Evolutionary conservation across 2,113 vertebrate genomes (phyloP).

Genomic region (Istiophorus platypterus): DNA sequence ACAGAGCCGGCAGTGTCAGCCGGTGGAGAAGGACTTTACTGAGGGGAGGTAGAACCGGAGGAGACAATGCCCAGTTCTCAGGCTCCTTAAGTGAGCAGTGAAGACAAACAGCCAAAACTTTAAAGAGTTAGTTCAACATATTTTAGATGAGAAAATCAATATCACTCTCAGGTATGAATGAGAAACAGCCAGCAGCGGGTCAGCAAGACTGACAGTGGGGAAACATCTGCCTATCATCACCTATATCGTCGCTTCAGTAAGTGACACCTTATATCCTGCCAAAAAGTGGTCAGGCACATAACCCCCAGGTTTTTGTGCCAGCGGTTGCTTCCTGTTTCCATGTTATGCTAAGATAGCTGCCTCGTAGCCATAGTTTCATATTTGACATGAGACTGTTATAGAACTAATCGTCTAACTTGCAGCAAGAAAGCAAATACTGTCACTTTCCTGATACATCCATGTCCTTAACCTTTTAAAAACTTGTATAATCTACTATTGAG

Average conservation of each 20-base stretch:
- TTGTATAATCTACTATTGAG: background rate
- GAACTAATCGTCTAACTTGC: background rate
- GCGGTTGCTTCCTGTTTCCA: background rate
- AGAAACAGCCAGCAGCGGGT: background rate
- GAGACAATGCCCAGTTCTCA: slow-evolving; percentile 17
- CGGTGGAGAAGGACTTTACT: slow-evolving; percentile 83
- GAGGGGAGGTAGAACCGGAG: slow-evolving; percentile 51
- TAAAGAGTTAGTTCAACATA: background rate
- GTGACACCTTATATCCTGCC: background rate
- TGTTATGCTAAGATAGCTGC: background rate
- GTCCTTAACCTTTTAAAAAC: background rate
- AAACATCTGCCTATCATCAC: background rate
- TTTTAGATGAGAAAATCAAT: background rate
- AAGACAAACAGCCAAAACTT: background rate
- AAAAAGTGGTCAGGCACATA: background rate
- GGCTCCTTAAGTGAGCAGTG: slow-evolving; percentile 24
- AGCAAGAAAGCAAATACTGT: background rate
- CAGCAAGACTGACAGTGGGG: background rate
- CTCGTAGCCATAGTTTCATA: background rate
- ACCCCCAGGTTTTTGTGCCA: background rate
- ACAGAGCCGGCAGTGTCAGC: slow-evolving; percentile 88
- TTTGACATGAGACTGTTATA: background rate
- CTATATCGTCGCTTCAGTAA: background rate
- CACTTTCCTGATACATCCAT: background rate
- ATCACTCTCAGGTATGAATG: background rate